These are phyloP conservation scores for Hyperoodon ampullatus DNA, from an alignment of 2,113 vertebrate genomes.

Conservation along the genomic window DNA sequence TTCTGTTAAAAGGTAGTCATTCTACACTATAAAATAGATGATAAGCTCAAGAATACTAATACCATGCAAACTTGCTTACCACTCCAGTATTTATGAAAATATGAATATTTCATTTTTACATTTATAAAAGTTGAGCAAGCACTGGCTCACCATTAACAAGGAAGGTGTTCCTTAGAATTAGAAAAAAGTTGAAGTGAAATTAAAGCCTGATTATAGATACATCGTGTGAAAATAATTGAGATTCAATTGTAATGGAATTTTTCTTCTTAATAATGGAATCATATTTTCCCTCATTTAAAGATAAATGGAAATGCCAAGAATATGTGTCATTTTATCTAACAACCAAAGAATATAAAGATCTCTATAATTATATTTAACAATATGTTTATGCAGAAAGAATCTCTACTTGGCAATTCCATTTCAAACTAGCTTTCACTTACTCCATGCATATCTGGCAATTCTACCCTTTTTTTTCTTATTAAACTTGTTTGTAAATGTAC, in stretches of 20 bases:
- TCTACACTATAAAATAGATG: neutral
- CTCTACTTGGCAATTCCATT: neutral
- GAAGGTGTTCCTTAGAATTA: neutral
- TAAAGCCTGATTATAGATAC: neutral
- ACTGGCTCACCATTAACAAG: neutral
- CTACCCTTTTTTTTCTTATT: neutral
- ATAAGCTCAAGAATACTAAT: neutral
- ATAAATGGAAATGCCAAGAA: neutral
- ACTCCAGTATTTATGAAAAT: neutral
- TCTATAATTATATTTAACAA: neutral
- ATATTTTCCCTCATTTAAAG: neutral
- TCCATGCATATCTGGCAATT: neutral
- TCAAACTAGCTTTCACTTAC: neutral
- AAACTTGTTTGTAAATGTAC: neutral
- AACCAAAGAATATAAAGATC: neutral
- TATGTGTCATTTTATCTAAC: neutral
- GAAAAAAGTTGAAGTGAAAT: neutral
- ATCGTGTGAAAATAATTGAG: neutral
- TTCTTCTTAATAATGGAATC: neutral
- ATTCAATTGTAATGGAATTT: neutral
- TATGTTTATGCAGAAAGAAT: neutral
- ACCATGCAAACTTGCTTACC: neutral
- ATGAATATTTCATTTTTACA: neutral
- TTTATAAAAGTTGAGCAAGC: neutral
- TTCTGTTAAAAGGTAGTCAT: neutral